Base-by-base conservation (phyloP, 1,140 invertebrate species). In the Drosophila kurseongensis region DNA sequence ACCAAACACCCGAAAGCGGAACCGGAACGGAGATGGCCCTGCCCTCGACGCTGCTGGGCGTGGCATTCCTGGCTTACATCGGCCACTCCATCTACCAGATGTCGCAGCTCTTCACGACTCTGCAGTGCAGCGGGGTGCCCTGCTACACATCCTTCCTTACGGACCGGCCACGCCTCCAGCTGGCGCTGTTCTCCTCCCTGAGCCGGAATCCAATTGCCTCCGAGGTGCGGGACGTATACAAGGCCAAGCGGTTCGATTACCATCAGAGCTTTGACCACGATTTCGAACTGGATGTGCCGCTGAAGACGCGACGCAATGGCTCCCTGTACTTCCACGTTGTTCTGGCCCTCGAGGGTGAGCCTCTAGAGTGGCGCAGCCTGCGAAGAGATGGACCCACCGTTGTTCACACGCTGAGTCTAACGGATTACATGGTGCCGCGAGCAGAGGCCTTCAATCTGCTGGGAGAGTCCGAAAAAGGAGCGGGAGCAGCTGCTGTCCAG, bases 381-480 rank as follows among this genome's bases (percentile, higher is more conserved):
- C 86, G 91, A 71, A 90, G 94, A 1, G 92, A 94, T 63, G 94
- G 95, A 67, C 92, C 94, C 13, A 92, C 93, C 5, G 92, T 94
- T 1, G 93, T 94, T 45, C 94, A 94, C 35, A 93, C 94, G 27
- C 93, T 96, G 42, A 93, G 93, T 41, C 81, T 97, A 38, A 96
- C 96, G 1, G 94, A 95, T 16, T 96, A 95, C 84, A 93, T 94
- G 56, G 91, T 96, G 52, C 96, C 96, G n/a, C 94, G 95, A 85
- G 95, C 95, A 41, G 94, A 94, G 81, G 94, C 95, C 27, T 97
- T 97, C 88, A 97, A 97, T 91, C 93, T 98, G 41, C 92, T 97
- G 4, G 93, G 94, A 35, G 93, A 94, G n/a, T 93, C 93, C 58
- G 93, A 93, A 18, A 50, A 41, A 16, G 10, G 16, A 44, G 42